A percentile compares a stretch with the other conserved stretches of the same genome.
These are phyloP conservation scores for Ophion costatus DNA, from an alignment of 2,888 invertebrate species.

Conservation along the genomic window DNA sequence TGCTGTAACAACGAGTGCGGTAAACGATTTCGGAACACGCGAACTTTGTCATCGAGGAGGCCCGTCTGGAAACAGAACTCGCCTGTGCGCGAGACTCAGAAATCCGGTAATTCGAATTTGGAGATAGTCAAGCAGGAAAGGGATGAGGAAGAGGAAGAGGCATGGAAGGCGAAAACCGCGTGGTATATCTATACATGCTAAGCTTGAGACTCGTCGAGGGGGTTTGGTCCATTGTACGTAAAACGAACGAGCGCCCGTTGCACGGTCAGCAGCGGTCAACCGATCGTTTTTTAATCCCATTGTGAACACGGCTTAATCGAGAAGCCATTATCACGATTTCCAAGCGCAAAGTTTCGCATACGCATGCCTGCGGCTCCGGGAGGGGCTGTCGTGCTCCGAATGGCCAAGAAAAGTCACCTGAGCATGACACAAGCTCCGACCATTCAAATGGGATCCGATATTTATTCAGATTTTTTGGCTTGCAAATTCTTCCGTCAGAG, in stretches of 20 bases:
- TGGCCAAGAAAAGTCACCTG: conserved; percentile 2
- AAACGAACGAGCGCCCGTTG: conserved; percentile 70
- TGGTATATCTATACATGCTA: conserved; percentile 36
- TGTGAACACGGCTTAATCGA: conserved; percentile 82
- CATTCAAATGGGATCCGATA: not conserved
- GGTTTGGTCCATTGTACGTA: conserved; percentile 43
- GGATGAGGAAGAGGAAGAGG: not conserved
- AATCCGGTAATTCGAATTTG: conserved; percentile 55
- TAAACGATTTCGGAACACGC: conserved; percentile 6
- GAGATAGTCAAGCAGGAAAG: conserved; percentile 34
- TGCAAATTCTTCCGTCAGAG: not conserved
- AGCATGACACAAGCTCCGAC: not conserved
- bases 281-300: conserved; percentile 82
- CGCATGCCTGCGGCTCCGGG: conserved; percentile 9
- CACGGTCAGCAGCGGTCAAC: conserved; percentile 82
- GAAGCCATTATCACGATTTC: conserved; percentile 77
- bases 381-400: not conserved
- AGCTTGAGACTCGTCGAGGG: conserved; percentile 49
- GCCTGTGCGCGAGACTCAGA: conserved; percentile 24
- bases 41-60: conserved; percentile 7
- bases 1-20: not conserved
- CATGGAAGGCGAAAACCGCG: conserved; percentile 34
- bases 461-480: not conserved
- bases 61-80: conserved; percentile 7
- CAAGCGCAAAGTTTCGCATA: conserved; percentile 53